Base-by-base conservation (phyloP, 1,140 invertebrate species). In the Drosophila navojoa region DNA sequence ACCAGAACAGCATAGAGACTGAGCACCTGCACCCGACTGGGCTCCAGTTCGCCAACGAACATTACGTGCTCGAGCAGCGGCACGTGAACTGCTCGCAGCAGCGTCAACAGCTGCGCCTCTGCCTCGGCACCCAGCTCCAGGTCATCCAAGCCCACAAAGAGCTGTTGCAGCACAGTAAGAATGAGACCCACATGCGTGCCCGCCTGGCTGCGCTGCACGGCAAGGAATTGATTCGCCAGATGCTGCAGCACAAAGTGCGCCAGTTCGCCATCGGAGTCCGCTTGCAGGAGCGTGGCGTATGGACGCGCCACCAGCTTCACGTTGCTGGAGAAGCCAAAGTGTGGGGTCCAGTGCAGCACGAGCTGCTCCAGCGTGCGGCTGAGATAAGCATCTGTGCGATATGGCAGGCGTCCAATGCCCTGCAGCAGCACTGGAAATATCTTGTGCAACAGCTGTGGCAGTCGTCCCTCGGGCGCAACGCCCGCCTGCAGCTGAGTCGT, bases 361-460 rank as follows among this genome's bases (percentile, higher is more conserved):
- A 92, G 66, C 53, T 92, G 84, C 11, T 79, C 82, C 10, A 92
- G 57, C 0, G 91, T 91, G 29, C 82, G 90, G 5, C 29, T 58
- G 2, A 92, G 52, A 47, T 92, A 91, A 4, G 79, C 54, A 60
- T 92, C 91, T 4, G 75, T 72, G 54, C 81, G 84, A 52, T 90
- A 92, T 5, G 90, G 84, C 11, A 92, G 42, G 0, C 74, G 76
- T 1, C 84, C 90, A 16, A 92, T 85, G 1, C 91, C 91, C 45
- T 91, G 91, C 11, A 92, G 58, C 25, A 92, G 42, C 13, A 92
- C 85, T 0, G 91, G 91, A 40, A 92, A 92, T 25, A 92, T 89
- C 67, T 92, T 92, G 45, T 92, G 87, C 44, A 92, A 68, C 38
- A 90, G 45, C 52, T 90, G 90, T 1, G 81, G 68, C 9, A 81